Base-by-base conservation (phyloP, 2,113 vertebrate genomes). In the Garra rufa region DNA sequence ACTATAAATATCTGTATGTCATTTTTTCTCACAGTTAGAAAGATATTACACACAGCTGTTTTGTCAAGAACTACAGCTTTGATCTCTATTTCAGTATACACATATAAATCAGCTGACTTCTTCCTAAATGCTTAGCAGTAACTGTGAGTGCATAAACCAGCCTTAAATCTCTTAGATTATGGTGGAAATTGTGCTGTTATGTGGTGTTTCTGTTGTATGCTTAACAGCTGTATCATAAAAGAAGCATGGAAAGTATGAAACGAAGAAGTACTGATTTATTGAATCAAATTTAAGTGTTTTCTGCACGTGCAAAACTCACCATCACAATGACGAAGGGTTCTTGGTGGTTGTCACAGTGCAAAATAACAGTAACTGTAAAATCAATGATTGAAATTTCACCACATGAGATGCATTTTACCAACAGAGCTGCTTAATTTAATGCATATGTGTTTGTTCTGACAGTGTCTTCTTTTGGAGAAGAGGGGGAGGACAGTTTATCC, bases 401-500 rank as follows among this genome's bases (percentile, higher is more conserved):
- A 38, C 34, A 38, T 69, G 3, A 5, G 3, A 38, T 21, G 17
- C 30, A 21, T 41, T 69, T 69, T 17, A 38, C 9, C 9, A 38
- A 6, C 3, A 3, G 9, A 21, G 17, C 34, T 69, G 52, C 9
- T 21, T 26, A 28, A 63, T 24, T 24, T 13, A n/a, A 71, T 44
- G 19, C 21, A n/a, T 9, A 43, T 50, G 30, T 46, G 11, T 89
- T 52, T 84, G 26, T 59, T 55, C 79, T 34, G 71, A 6, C 34
- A 92, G 92, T 89, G 90, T 71, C 83, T 81, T 70, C 38, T 93
- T 76, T 87, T 93, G 79, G 92, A 94, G 48, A 46, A 30, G 8
- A 85, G 78, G 83, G 91, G 91, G 1, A n/a, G 15, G 5, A 81
- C 83, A 3, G 0, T 8, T 46, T 93, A 87, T 63, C 90, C 88